Evolutionary conservation across 2,113 vertebrate genomes (phyloP), one percentile per base, ranked within the genome.

Genomic region (Sphaerodactylus townsendi): DNA sequence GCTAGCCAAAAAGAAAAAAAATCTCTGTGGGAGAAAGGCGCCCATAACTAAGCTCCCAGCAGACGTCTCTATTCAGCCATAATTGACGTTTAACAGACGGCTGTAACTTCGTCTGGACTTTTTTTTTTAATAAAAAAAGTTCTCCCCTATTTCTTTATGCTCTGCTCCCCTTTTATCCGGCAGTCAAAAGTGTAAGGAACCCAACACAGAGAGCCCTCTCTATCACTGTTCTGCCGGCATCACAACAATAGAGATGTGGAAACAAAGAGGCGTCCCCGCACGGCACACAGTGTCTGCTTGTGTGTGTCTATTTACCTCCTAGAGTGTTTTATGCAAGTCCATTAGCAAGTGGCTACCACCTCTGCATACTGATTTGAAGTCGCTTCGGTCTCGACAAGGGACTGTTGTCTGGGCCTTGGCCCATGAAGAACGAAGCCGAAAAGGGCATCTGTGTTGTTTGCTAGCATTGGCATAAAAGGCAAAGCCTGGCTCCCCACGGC

Each of bases 61-160:
- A 96, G 95, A 96, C 94, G 85, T 96, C 96, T 96, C 95, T 95
- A 96, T 97, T 94, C 95, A 94, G 93, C 94, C 77, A 90, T 96
- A 95, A 96, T 94, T 95, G 96, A 96, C 91, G 88, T 95, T 95
- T 94, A 95, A 94, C 95, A 96, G 94, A 94, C 86, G 93, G 94
- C 95, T 94, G 93, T 95, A 96, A 94, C 95, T 95, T 94, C n/a
- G 91, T 95, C 95, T 96, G 93, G 95, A 94, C 92, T 94, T 93
- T 91, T 46, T 48, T 30, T 73, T 72, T 71, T 41, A 92, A 92
- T 0, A 90, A 92, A 94, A 87, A 0, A 2, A 92, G 90, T 94
- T 93, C 91, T 90, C 91, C 92, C 71, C 89, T 89, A 71, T 93
- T 88, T 90, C 93, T 96, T 95, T 95, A 94, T 95, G 92, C 93